Percentiles rank a stretch among this genome's conserved stretches.
These are phyloP conservation scores for Himalopsyche kuldschensis DNA, from an alignment of 2,888 invertebrate species.

Conservation along the genomic window DNA sequence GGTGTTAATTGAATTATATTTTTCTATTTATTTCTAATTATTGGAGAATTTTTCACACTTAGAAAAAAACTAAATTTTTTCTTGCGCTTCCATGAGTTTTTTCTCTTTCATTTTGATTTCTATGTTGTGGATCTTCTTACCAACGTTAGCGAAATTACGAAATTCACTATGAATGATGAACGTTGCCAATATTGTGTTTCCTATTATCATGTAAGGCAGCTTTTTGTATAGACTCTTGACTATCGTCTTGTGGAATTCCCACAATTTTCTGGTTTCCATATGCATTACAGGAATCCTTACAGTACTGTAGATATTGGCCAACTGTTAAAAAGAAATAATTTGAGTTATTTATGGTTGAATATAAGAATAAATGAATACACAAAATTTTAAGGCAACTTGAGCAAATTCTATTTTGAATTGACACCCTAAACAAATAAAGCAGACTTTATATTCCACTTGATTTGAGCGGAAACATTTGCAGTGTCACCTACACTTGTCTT, in stretches of 20 bases:
- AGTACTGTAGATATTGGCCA: constrained; percentile 65
- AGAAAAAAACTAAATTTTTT: neutral
- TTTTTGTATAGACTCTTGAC: constrained; percentile 58
- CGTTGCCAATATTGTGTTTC: constrained; percentile 60
- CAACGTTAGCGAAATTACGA: constrained; percentile 53
- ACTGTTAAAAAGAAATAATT: constrained; percentile 48
- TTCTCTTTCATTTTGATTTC: constrained; percentile 42
- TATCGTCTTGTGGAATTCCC: constrained; percentile 57
- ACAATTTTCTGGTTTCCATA: constrained; percentile 55
- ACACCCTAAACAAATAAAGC: no score
- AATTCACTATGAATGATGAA: constrained; percentile 66
- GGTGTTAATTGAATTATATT: neutral
- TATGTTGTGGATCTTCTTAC: constrained; percentile 49
- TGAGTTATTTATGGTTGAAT: no score
- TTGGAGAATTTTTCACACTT: no score
- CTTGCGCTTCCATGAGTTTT: neutral
- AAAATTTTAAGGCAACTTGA: no score
- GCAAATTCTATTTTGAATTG: no score
- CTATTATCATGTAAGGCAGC: constrained; percentile 52
- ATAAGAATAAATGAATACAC: no score
- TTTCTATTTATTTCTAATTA: no score
- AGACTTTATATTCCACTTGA: no score
- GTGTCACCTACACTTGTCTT: no score
- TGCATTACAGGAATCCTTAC: constrained; percentile 65
- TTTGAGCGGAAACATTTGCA: no score